phyloP scores from a whole-genome alignment of 2,888 invertebrate genomes.

The Lamproptera curius region DNA sequence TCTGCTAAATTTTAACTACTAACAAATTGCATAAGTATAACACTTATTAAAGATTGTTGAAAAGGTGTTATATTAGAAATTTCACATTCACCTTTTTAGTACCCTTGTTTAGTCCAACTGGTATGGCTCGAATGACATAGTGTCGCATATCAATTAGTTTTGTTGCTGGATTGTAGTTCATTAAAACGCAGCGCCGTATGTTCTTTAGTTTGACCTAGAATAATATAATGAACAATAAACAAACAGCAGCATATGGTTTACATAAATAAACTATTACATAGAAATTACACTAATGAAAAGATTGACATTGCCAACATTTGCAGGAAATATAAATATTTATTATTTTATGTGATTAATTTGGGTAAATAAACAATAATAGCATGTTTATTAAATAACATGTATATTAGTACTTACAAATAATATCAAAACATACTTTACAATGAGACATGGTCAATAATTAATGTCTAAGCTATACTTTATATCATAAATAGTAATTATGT shows the following conservation, averaged over 20 bases:
- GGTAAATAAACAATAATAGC: no score
- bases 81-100: conserved; percentile 85
- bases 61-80: no score
- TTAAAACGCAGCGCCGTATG: conserved; percentile 91
- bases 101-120: conserved; percentile 92
- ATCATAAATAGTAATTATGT: background rate
- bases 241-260: no score
- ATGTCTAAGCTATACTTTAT: background rate
- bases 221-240: background rate
- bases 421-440: background rate
- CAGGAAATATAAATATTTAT: no score
- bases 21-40: no score
- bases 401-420: background rate
- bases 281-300: no score
- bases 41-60: no score
- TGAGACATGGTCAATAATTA: background rate
- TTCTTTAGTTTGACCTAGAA: conserved; percentile 89
- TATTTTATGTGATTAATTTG: no score
- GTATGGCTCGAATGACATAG: conserved; percentile 94
- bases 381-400: no score
- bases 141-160: conserved; percentile 95
- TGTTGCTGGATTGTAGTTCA: conserved; percentile 92
- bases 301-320: no score
- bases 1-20: no score
- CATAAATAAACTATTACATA: no score